A percentile compares a stretch with the other conserved stretches of the same genome.
phyloP scores from a whole-genome alignment of 1,140 invertebrate species.

The Venustaconcha ellipsiformis region DNA sequence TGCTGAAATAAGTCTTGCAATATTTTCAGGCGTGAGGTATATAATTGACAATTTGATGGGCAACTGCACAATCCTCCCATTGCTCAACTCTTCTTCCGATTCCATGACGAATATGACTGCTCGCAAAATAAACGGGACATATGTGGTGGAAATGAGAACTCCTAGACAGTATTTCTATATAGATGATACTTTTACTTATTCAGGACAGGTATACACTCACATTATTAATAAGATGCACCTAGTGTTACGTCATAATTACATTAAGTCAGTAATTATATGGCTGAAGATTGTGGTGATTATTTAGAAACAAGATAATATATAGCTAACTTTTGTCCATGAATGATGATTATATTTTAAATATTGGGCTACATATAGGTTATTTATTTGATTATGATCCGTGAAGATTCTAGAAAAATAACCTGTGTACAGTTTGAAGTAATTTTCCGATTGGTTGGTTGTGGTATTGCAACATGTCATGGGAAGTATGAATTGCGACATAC shows the following conservation, averaged over 20 bases:
- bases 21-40: constrained; percentile 46
- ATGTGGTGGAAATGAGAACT: constrained; percentile 39
- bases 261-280: no score
- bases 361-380: no score
- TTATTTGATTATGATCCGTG: no score
- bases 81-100: constrained; percentile 34
- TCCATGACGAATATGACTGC: constrained; percentile 25
- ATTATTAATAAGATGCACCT: neutral
- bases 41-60: constrained; percentile 40
- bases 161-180: constrained; percentile 41
- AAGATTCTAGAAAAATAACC: no score
- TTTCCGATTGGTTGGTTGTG: no score
- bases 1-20: neutral
- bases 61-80: constrained; percentile 37
- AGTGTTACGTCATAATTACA: neutral
- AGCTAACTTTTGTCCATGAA: no score
- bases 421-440: no score
- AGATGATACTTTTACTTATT: constrained; percentile 45
- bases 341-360: no score
- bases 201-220: constrained; percentile 36
- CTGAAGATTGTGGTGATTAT: no score
- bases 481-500: no score
- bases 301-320: no score
- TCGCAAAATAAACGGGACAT: constrained; percentile 35
- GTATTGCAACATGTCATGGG: no score